Evolutionary conservation across 2,888 invertebrate genomes (phyloP), one percentile per base, ranked within the genome.

Genomic region (Cremastobaeus sp.): DNA sequence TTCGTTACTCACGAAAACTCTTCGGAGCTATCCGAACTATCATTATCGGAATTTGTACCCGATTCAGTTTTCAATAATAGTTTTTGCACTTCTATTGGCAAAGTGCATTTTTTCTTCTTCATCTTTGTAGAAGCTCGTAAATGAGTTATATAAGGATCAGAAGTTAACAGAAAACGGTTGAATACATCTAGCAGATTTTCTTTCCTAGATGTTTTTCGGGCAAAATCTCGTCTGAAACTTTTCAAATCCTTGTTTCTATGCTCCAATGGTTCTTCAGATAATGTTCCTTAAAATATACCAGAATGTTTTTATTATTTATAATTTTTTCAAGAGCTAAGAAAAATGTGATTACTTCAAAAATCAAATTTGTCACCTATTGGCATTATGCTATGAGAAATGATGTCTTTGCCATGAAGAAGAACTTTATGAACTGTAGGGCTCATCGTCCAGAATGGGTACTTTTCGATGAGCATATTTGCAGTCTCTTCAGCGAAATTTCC

Each of bases 171-270:
- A 41, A 62, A 50, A 18, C 48, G 28, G 20, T 62, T 62, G 41
- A 62, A 62, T 18, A 50, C 25, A 43, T 62, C 50, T 0, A 41
- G 37, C 14, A 62, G 12, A 8, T 62, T 50, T 11, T 41, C 62
- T 28, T 12, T 39, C 34, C 43, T 50, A 8, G 18, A 50, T n/a
- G 17, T 50, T 41, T 52, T 62, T 30, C 62, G 17, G 3, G 62
- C n/a, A 34, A 45, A 25, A n/a, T 45, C 6, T n/a, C 18, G 11
- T 11, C 54, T 14, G 18, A 17, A 65, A 1, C 41, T 52, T 54
- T 54, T 65, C 9, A 45, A 25, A 54, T 65, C 54, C 54, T 65
- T 65, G 25, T 65, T 50, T 1, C 64, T 3, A 32, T 52, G 52
- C 6, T 65, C 64, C 12, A 54, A n/a, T n/a, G n/a, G n/a, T n/a